These are phyloP conservation scores for Lytechinus pictus DNA, from an alignment of 35 echinoderm and acorn worm species.

Conservation along the genomic window DNA sequence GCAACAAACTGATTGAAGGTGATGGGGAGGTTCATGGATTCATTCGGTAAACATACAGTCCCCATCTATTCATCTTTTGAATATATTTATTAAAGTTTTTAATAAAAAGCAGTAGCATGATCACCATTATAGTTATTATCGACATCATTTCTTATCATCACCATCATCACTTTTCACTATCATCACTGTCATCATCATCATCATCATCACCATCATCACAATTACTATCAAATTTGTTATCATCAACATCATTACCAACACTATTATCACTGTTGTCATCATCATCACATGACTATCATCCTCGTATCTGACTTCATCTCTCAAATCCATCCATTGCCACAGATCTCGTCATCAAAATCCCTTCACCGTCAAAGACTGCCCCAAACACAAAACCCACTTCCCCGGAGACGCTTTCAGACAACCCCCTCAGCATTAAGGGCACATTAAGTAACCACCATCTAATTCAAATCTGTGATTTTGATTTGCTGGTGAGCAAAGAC, in stretches of 20 bases:
- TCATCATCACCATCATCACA: not conserved
- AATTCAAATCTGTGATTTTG: too few relatives aligned
- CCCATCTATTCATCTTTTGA: too few relatives aligned
- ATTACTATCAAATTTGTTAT: not conserved
- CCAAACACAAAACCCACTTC: too few relatives aligned
- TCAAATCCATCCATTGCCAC: not conserved
- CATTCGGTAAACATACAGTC: too few relatives aligned
- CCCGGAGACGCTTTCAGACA: not conserved
- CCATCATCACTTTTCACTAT: not conserved
- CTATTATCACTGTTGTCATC: not conserved
- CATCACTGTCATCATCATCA: not conserved
- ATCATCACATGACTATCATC: not conserved
- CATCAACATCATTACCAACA: not conserved
- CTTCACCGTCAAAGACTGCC: too few relatives aligned
- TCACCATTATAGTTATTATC: too few relatives aligned
- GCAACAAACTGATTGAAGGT: not conserved
- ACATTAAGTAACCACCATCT: too few relatives aligned
- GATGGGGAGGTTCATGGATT: not conserved
- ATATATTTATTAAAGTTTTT: too few relatives aligned
- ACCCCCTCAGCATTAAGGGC: not conserved
- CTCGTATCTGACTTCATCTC: not conserved
- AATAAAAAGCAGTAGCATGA: too few relatives aligned
- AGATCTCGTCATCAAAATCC: too few relatives aligned
- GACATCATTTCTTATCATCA: not conserved
- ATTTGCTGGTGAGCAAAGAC: too few relatives aligned